Base-by-base conservation (phyloP, 2,888 invertebrate genomes). In the Lasioglossum pauxillum region DNA sequence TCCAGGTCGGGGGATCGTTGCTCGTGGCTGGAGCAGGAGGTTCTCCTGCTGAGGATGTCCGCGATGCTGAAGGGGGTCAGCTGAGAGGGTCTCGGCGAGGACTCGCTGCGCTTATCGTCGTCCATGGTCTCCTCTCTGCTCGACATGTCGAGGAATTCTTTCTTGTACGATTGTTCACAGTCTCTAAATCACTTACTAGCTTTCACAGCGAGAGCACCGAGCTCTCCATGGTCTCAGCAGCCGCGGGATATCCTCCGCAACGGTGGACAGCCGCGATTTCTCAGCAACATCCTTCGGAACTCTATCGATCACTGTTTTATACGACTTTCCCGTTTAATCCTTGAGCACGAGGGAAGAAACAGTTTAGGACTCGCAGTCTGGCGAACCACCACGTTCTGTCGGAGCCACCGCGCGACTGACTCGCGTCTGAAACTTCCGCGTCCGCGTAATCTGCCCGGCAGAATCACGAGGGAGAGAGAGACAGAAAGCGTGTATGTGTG, bases 1-100 rank as follows among this genome's bases (percentile, higher is more conserved):
- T 90, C 90, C 16, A 85, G 67, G 31, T 90, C 91, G 10, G 83
- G 79, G 4, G 75, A 71, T 53, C 82, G 75, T 82, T 85, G 80
- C 27, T 78, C 88, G 60, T 82, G 53, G 2, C 80, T 77, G 27
- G 86, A 82, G n/a, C 80, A 75, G 23, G 86, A 82, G 12, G 83
- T 91, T 72, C 88, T 84, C 12, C 93, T 91, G 75, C 93, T 95
- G 46, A 95, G 88, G n/a, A 95, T 95, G 73, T 95, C 94, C 0
- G 95, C 95, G 83, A 95, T 95, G 81, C 95, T 94, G 88, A 95
- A 95, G 0, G 95, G 95, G 10, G 95, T 95, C 31, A 95, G 94
- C 49, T 92, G 93, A 23, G 93, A 93, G 5, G 92, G 91, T 90
- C 93, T 94, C 10, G 94, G 92, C 4, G 93, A 94, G 0, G 90